Evolutionary conservation across 1,140 invertebrate species (phyloP), one percentile per base, ranked within the genome.

Genomic region (Drosophila carrolli): DNA sequence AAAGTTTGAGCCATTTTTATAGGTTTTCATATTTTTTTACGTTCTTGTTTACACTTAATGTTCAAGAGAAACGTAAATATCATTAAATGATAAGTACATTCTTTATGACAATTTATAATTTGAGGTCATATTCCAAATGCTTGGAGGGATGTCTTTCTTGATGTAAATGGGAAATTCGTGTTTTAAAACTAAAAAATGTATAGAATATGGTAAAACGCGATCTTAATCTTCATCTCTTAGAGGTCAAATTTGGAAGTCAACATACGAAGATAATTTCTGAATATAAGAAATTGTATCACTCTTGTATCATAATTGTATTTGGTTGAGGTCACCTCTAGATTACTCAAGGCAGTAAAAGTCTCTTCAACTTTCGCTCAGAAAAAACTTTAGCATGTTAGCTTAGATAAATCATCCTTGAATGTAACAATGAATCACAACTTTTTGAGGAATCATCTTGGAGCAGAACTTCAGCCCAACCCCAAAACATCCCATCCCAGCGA

Each of bases 361-460:
- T 61, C 62, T 10, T 19, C 14, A 27, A 43, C 14, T 9, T 56
- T 29, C 14, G n/a, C 35, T 11, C 43, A 35, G 7, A 23, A 10
- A 19, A 48, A 23, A 23, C 6, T 23, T 13, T 9, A 13, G 4
- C 59, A 54, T 19, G 13, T 43, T 0, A 16, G 11, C 23, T 32
- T 29, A 50, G 19, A 50, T 14, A n/a, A 65, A 50, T 67, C 65
- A 68, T 66, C 65, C 60, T 54, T 54, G 47, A 53, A 29, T 44
- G 16, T 27, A 16, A 8, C 6, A 5, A 23, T 63, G 60, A 67
- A 23, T 32, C 53, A 71, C 35, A 71, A 58, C 51, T 71, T 58
- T 70, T 48, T 0, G 63, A n/a, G 19, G 27, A 35, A 19, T 58
- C 46, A 35, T 61, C 70, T 51, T 44, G 35, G 27, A 55, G 46